Evolutionary conservation across 2,888 invertebrate species (phyloP).

Genomic region (Busseola fusca): DNA sequence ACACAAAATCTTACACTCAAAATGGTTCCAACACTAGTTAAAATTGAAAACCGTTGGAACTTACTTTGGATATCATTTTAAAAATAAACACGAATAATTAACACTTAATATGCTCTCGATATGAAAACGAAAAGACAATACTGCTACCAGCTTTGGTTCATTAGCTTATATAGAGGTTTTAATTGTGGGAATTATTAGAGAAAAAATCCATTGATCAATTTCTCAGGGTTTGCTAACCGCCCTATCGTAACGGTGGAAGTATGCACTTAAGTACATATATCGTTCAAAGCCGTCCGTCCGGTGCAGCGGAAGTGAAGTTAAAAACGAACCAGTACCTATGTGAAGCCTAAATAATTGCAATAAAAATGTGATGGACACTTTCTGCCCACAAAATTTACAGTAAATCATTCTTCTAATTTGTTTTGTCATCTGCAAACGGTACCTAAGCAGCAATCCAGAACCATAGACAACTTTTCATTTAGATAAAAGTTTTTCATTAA

Average conservation of each 20-base stretch:
- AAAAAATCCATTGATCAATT: constrained; percentile 87
- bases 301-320: constrained; percentile 42
- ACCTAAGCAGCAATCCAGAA: background rate
- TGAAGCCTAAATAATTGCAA: constrained; percentile 32
- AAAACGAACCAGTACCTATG: constrained; percentile 8
- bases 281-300: constrained; percentile 44
- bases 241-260: constrained; percentile 77
- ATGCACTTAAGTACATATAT: constrained; percentile 52
- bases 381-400: background rate
- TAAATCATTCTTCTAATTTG: background rate
- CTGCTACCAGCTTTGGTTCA: constrained; percentile 70
- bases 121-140: constrained; percentile 65
- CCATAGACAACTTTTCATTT: no score
- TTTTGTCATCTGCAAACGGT: background rate
- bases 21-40: background rate
- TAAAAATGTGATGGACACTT: background rate
- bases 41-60: constrained; percentile 55
- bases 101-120: constrained; percentile 46
- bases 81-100: constrained; percentile 46
- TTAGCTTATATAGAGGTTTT: constrained; percentile 84
- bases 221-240: constrained; percentile 82
- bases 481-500: background rate
- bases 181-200: constrained; percentile 88
- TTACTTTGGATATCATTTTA: constrained; percentile 79
- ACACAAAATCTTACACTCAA: background rate